Percentiles rank a stretch among this genome's conserved stretches.
phyloP scores from a whole-genome alignment of 2,797 vertebrate species.

The Liasis olivaceus region DNA sequence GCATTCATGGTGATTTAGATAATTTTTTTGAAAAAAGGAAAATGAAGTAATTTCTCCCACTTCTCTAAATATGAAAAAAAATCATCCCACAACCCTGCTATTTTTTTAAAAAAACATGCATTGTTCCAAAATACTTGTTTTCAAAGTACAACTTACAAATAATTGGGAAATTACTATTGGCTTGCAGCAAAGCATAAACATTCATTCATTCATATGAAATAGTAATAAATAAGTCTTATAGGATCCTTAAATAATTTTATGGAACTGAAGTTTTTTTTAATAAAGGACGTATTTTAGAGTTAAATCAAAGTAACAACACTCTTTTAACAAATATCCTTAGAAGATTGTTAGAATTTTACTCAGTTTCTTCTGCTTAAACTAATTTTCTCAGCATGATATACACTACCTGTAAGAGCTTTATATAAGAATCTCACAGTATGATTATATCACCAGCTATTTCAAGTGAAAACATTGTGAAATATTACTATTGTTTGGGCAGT shows the following conservation, averaged over 20 bases:
- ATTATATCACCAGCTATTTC: slow-evolving; percentile 68
- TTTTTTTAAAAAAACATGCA: slow-evolving; percentile 29
- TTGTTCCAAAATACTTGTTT: no score
- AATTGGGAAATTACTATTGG: slow-evolving; percentile 14
- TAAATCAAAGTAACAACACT: slow-evolving; percentile 68
- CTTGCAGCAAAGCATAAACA: slow-evolving; percentile 35
- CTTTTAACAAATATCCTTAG: slow-evolving; percentile 72
- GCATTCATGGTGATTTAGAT: no score
- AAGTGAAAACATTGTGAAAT: slow-evolving; percentile 74
- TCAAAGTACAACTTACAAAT: no score
- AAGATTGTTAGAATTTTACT: slow-evolving; percentile 75
- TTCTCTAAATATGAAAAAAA: no score
- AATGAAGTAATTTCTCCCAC: no score
- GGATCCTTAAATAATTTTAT: slow-evolving; percentile 61
- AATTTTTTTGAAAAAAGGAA: no score
- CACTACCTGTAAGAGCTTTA: slow-evolving; percentile 71
- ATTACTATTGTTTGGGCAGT: slow-evolving; percentile 72
- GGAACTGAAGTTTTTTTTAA: slow-evolving; percentile 65
- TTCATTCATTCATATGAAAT: slow-evolving; percentile 4
- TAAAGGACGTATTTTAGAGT: slow-evolving; percentile 68
- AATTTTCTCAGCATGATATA: slow-evolving; percentile 73
- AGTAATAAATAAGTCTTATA: slow-evolving; percentile 52
- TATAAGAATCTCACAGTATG: slow-evolving; percentile 72
- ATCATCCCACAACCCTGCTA: background rate
- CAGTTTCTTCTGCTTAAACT: slow-evolving; percentile 72